Percentiles rank a stretch among this genome's conserved stretches.
Conservation (phyloP, 2,888 invertebrate species). For the Drosophila mettleri region DNA sequence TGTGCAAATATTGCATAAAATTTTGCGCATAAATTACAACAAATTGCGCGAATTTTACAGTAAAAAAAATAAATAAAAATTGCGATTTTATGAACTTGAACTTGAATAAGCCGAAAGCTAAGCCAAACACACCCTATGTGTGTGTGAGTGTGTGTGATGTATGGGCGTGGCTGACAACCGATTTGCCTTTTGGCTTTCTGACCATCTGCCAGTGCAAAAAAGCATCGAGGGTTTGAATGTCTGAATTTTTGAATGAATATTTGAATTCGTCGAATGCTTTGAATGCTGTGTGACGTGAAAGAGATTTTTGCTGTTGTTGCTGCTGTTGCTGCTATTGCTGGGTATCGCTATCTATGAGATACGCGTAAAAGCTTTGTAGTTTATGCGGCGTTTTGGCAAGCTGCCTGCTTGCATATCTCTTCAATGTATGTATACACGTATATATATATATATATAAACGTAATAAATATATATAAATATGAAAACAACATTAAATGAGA, state of each 20-base stretch:
- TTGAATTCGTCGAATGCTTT: slow-evolving; percentile 15
- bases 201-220: slow-evolving; percentile 50
- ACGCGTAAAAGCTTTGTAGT: slow-evolving; percentile 80
- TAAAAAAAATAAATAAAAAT: slow-evolving; percentile 1
- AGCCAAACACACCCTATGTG: neutral
- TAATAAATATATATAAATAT: slow-evolving; percentile 28
- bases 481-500: slow-evolving; percentile 46
- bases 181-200: slow-evolving; percentile 9
- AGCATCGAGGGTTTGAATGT: slow-evolving; percentile 8
- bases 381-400: slow-evolving; percentile 70
- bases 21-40: slow-evolving; percentile 70
- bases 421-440: slow-evolving; percentile 19
- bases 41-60: slow-evolving; percentile 50
- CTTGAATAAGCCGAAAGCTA: slow-evolving; percentile 45
- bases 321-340: neutral
- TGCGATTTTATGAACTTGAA: slow-evolving; percentile 67
- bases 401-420: slow-evolving; percentile 52
- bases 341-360: slow-evolving; percentile 64
- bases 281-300: slow-evolving; percentile 51
- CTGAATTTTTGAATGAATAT: slow-evolving; percentile 4
- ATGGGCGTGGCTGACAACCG: neutral
- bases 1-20: slow-evolving; percentile 57
- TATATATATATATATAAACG: slow-evolving; percentile 20
- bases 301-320: slow-evolving; percentile 14
- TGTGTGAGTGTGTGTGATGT: slow-evolving; percentile 2